Conservation (phyloP, 2,888 invertebrate species). For the Pollenia labialis region DNA sequence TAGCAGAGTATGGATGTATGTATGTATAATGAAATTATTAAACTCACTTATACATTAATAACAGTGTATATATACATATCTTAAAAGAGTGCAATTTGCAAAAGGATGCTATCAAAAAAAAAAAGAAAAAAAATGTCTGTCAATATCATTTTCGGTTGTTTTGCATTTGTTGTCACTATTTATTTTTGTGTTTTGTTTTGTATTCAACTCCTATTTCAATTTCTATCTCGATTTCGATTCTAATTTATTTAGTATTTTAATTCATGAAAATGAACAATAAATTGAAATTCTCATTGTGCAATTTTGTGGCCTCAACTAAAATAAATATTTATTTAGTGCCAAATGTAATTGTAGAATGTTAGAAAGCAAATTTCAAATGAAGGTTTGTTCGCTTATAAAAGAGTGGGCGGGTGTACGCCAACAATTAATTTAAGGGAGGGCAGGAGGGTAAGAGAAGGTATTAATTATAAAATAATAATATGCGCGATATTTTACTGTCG, state of each 20-base stretch:
- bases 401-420: not conserved
- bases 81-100: conserved; percentile 19
- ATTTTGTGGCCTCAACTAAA: conserved; percentile 69
- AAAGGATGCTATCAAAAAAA: conserved; percentile 14
- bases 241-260: conserved; percentile 45
- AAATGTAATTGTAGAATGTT: conserved; percentile 54
- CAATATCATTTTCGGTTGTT: conserved; percentile 42
- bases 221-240: not conserved
- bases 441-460: not conserved
- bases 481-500: too few relatives aligned
- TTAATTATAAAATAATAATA: too few relatives aligned
- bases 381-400: not conserved
- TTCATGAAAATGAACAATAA: conserved; percentile 61
- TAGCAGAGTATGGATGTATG: not conserved
- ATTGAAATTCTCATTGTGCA: conserved; percentile 67
- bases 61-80: not conserved
- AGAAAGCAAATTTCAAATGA: not conserved
- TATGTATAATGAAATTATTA: not conserved
- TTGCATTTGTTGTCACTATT: conserved; percentile 13
- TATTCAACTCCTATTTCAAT: not conserved
- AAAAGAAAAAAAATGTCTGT: not conserved
- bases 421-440: not conserved
- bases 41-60: not conserved
- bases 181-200: conserved; percentile 7
- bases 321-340: conserved; percentile 66